Base-by-base conservation (phyloP, 2,113 vertebrate genomes). In the Nibea coibor region DNA sequence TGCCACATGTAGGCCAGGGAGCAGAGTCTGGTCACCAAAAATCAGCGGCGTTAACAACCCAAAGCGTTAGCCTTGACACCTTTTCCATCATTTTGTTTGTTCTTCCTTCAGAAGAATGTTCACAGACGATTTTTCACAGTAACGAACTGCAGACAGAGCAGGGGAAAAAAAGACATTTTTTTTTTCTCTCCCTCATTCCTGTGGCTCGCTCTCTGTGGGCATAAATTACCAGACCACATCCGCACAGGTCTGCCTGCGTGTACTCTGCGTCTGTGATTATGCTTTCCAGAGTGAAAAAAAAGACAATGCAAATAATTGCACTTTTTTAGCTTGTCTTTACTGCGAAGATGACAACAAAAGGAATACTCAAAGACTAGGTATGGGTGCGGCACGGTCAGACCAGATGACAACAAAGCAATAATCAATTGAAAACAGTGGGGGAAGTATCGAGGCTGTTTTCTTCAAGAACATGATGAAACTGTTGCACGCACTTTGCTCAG, bases 71-170 rank as follows among this genome's bases (percentile, higher is more conserved):
- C 73, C 78, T 72, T 54, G 80, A 84, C 85, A 90, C 86, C 56
- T 85, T 88, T 82, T 81, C 87, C 81, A 89, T 86, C 82, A 85
- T 81, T 89, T 74, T 86, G 78, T 90, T 88, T 89, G 78, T 86
- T 86, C 86, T 86, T 75, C 86, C 73, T 88, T 89, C 88, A 80
- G 26, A 73, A 80, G 56, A 82, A 72, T 64, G 67, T 78, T 80
- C 53, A 24, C 57, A 62, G 82, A 84, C 79, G 58, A 87, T 91
- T 87, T 92, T 88, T 89, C 84, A 87, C 69, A 22, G 68, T 64
- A 16, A 57, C 28, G 74, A 80, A 43, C 65, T 19, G 43, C 70
- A 48, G 50, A 51, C 58, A 61, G n/a, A 20, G n/a, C 35, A 39
- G 35, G 0, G 8, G 8, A 39, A 39, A 39, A 9, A 39, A 7